Base-by-base conservation (phyloP, 2,888 invertebrate species). In the Myopa tessellatipennis region DNA sequence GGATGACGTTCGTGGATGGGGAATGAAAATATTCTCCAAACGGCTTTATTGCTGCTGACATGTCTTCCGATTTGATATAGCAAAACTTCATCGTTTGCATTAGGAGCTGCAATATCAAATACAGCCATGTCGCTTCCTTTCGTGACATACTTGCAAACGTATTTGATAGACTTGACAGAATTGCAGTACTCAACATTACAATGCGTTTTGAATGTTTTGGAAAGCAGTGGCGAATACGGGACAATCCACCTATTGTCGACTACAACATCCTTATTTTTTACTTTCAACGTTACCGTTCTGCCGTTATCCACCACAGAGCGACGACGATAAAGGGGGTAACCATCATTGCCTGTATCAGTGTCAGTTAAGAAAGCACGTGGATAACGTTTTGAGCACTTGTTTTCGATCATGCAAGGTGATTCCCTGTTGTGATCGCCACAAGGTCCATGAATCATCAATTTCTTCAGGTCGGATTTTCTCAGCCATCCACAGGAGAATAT, bases 131-230 rank as follows among this genome's bases (percentile, higher is more conserved):
- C 87, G 79, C 85, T 86, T 38, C 87, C 87, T 86, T 89, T 90
- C 73, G 82, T 87, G 45, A 90, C 86, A 82, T 90, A 90, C 81
- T 89, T 89, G 80, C 87, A 87, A 79, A 90, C 84, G 79, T 88
- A 88, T 82, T 88, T 88, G 50, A 88, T 87, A 0, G 84, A 83
- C 78, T 89, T 88, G 0, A 90, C 86, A 0, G 88, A 89, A 82
- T 83, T 85, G 80, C 89, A 90, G 78, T 74, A 85, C 78, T 90
- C 89, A 16, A 90, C 87, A 80, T 89, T 89, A 14, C 86, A 85
- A 78, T 89, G 88, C 1, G 85, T 84, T 69, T 87, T 81, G 68
- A 83, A 86, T 14, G 81, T 83, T 78, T 83, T 84, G 1, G 81
- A 83, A 4, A 87, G 82, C 58, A 85, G 52, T 68, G 86, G 87